A percentile compares a stretch with the other conserved stretches of the same genome.
Evolutionary conservation across 2,888 invertebrate species (phyloP).

Genomic region (Leucozona laternaria): DNA sequence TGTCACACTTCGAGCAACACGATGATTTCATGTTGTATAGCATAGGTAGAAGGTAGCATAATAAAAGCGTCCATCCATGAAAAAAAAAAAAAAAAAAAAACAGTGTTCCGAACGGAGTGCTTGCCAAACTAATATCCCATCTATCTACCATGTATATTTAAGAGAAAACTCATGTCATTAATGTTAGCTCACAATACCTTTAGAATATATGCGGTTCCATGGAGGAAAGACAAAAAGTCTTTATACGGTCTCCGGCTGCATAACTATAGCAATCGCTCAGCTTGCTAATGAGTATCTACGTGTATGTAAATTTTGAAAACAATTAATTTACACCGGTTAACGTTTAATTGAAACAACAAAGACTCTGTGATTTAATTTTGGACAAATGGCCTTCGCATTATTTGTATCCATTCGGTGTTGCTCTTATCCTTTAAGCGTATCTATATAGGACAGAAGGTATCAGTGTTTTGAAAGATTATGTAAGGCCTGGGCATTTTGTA

Average conservation of each 20-base stretch:
- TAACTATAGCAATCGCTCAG: constrained; percentile 43
- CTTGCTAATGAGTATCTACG: constrained; percentile 53
- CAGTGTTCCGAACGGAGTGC: constrained; percentile 22
- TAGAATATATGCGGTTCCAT: constrained; percentile 17
- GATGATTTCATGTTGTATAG: constrained; percentile 51
- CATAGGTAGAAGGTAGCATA: background rate
- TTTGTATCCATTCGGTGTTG: background rate
- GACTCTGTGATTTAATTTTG: constrained; percentile 64
- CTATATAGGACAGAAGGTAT: background rate
- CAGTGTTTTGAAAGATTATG: background rate
- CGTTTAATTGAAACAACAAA: constrained; percentile 61
- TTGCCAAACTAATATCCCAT: constrained; percentile 27
- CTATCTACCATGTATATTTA: background rate
- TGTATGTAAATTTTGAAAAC: constrained; percentile 71
- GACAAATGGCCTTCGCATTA: constrained; percentile 60
- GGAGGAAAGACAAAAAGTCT: constrained; percentile 52
- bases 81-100: too few relatives aligned
- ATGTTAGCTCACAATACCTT: constrained; percentile 60
- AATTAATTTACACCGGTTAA: constrained; percentile 68
- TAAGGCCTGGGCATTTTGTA: background rate
- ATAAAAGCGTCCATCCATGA: constrained; percentile 46
- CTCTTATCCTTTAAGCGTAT: background rate
- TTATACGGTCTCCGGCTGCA: background rate
- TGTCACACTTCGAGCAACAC: constrained; percentile 63
- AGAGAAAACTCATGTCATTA: constrained; percentile 52